Percentiles rank a stretch among this genome's conserved stretches.
Evolutionary conservation across 2,113 vertebrate species (phyloP).

Genomic region (Esox niger): DNA sequence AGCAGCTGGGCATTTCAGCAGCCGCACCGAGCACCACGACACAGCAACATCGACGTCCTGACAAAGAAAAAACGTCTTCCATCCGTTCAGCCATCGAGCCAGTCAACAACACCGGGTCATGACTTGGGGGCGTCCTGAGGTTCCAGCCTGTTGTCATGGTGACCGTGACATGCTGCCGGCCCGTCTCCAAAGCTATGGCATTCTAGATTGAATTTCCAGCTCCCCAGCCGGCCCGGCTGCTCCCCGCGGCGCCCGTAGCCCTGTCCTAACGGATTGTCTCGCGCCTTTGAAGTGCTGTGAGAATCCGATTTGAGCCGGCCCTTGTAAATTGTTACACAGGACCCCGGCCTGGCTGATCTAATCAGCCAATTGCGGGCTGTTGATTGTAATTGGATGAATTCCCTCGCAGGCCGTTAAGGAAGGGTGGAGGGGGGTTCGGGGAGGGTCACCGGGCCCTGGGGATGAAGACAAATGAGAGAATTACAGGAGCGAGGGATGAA

Average conservation of each 20-base stretch:
- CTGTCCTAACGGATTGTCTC: slow-evolving; percentile 77
- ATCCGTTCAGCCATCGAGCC: slow-evolving; percentile 27
- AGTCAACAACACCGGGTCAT: slow-evolving; percentile 50
- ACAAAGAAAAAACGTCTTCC: slow-evolving; percentile 29
- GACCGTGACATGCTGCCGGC: slow-evolving; percentile 72
- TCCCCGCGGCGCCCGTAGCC: slow-evolving; percentile 57
- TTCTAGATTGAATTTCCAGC: slow-evolving; percentile 74
- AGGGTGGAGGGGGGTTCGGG: slow-evolving; percentile 57
- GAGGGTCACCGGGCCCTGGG: slow-evolving; percentile 65
- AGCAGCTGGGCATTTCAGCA: slow-evolving; percentile 44
- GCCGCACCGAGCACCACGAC: background rate
- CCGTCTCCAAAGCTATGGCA: slow-evolving; percentile 73
- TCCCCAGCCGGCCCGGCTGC: slow-evolving; percentile 39
- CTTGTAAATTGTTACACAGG: slow-evolving; percentile 76
- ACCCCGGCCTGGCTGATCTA: slow-evolving; percentile 66
- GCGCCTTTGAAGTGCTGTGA: slow-evolving; percentile 71
- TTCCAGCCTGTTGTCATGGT: slow-evolving; percentile 58
- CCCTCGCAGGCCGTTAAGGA: slow-evolving; percentile 74
- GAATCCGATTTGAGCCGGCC: slow-evolving; percentile 72
- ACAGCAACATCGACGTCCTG: background rate
- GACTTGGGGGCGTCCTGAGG: slow-evolving; percentile 61
- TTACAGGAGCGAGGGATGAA: slow-evolving; percentile 66
- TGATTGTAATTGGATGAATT: slow-evolving; percentile 83
- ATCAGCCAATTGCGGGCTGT: slow-evolving; percentile 70
- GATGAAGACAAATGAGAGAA: slow-evolving; percentile 80